A percentile compares a stretch with the other conserved stretches of the same genome.
Evolutionary conservation across 2,797 vertebrate species (phyloP).

Genomic region (Tokudaia muenninki): DNA sequence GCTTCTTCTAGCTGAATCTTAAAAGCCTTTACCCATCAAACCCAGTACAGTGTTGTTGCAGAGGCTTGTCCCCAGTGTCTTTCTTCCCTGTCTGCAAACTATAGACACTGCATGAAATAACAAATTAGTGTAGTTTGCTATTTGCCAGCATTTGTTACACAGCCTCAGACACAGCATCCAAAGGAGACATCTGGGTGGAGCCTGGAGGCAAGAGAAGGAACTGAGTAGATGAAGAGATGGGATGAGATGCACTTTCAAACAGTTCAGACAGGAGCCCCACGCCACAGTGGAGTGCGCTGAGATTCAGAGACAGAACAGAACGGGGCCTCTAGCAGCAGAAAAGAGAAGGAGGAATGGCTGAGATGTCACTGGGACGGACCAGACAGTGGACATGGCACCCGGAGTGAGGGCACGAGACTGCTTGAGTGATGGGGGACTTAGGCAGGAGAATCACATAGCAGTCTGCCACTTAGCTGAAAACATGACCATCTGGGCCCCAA

Average conservation of each 20-base stretch:
- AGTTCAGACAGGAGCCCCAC: too few species aligned
- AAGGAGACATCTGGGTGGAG: not conserved
- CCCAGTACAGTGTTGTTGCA: not conserved
- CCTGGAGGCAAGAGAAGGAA: not conserved
- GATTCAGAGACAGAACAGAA: too few species aligned
- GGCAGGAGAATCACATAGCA: not conserved
- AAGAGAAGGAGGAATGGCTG: too few species aligned
- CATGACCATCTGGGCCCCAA: not conserved
- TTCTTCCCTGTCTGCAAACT: not conserved
- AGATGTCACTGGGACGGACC: not conserved
- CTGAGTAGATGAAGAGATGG: too few species aligned
- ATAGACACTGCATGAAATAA: not conserved
- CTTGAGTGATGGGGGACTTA: not conserved
- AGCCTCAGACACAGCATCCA: not conserved
- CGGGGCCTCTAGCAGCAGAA: too few species aligned
- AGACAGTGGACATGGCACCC: not conserved
- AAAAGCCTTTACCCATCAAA: not conserved
- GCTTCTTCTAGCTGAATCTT: not conserved
- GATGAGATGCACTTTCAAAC: not conserved
- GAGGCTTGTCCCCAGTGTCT: not conserved
- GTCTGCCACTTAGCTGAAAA: not conserved
- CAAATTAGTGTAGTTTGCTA: not conserved
- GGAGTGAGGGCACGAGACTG: not conserved
- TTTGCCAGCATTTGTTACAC: not conserved
- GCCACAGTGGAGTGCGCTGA: not conserved